Evolutionary conservation across 2,113 vertebrate species (phyloP), one percentile per base, ranked within the genome.

Genomic region (Procavia capensis): DNA sequence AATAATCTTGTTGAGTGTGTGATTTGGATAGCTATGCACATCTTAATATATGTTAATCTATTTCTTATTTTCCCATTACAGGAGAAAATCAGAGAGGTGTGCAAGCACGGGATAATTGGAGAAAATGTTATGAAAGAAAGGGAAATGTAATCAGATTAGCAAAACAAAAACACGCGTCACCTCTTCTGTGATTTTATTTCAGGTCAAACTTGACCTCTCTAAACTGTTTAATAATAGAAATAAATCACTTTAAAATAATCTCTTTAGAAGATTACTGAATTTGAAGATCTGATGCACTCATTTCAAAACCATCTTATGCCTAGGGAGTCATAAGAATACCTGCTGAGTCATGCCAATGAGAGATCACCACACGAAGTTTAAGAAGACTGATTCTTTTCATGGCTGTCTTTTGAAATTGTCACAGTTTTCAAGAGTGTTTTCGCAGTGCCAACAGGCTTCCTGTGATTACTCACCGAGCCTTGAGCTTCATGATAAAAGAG

Each of bases 311-410:
- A 3, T 9, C 61, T 96, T 39, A 50, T 94, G 47, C 75, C 36
- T n/a, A 19, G n/a, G 92, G 90, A 95, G 92, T 93, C 68, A 68
- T 63, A 29, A 97, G 86, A 87, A 81, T 19, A 3, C 90, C 95
- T 89, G 25, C 89, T 98, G 94, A 66, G 88, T 96, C 97, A 90
- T 1, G 75, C 64, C 36, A 50, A 2, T 43, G 43, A 79, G 82
- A 91, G 29, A 96, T 66, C 70, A 0, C 85, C 84, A 24, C 92
- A 36, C 79, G 95, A 74, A 82, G 93, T 39, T 50, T 96, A 88
- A 95, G 96, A 95, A 93, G 76, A 39, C 87, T 43, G 76, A 94
- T 81, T 87, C 92, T 47, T 96, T 98, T 97, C 66, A 86, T 91
- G 92, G 93, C 41, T 76, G 63, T 86, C 45, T 96, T 94, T 88